These are phyloP conservation scores for Chlorocebus sabaeus DNA, from an alignment of 2,113 vertebrate genomes.

Conservation along the genomic window DNA sequence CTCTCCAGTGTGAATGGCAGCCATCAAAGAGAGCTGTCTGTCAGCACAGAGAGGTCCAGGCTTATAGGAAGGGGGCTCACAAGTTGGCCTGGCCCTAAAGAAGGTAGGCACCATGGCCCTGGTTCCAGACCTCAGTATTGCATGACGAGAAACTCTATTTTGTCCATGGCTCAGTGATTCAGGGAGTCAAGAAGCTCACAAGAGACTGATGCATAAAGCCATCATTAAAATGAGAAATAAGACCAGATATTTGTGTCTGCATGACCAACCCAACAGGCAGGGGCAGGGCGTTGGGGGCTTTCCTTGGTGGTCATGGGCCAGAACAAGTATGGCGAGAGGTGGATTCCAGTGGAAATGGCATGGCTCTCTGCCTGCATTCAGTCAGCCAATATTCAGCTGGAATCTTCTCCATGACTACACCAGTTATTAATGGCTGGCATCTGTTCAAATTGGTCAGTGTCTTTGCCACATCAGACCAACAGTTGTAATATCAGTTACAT, in stretches of 20 bases:
- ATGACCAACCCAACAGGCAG: neutral
- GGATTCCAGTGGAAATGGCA: neutral
- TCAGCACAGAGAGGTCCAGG: neutral
- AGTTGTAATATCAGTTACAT: neutral
- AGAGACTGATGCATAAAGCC: neutral
- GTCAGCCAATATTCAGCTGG: neutral
- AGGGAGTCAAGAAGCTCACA: neutral
- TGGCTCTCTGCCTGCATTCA: neutral
- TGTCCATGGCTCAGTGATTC: neutral
- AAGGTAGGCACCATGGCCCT: neutral
- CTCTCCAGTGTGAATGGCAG: neutral
- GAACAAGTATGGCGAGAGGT: neutral
- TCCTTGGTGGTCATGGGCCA: neutral
- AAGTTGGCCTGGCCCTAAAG: neutral
- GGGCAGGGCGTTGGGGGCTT: neutral
- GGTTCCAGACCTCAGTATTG: neutral
- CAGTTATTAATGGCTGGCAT: neutral
- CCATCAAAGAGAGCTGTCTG: too few species aligned
- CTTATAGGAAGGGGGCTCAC: neutral
- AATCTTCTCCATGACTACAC: neutral
- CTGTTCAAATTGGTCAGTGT: neutral
- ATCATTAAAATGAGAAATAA: neutral
- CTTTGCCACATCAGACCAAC: neutral
- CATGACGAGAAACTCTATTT: neutral
- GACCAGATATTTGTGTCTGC: neutral